Conservation (phyloP, 2,113 vertebrate species). For the Chiloscyllium plagiosum region DNA sequence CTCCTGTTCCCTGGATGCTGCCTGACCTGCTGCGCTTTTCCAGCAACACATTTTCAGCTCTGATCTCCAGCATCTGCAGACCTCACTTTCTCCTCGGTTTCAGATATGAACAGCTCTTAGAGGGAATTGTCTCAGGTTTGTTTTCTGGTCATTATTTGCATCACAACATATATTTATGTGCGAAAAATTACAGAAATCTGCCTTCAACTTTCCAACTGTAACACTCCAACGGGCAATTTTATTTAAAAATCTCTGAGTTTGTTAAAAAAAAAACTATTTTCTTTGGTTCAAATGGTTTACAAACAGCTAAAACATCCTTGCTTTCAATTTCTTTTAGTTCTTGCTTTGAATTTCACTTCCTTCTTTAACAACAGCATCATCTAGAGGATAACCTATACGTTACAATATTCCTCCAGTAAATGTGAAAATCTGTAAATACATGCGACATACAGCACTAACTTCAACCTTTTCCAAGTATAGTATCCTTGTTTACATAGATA, state of each 20-base stretch:
- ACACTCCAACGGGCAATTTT: background rate
- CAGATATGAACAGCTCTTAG: background rate
- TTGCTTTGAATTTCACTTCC: background rate
- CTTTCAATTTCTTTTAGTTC: background rate
- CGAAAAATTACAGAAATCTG: background rate
- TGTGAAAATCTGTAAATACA: background rate
- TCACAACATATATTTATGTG: background rate
- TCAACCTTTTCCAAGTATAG: background rate
- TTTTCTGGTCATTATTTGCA: background rate
- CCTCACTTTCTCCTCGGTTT: too few species aligned
- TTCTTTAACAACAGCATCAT: constrained; percentile 34
- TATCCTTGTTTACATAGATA: background rate
- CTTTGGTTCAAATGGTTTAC: background rate
- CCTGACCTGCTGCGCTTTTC: too few species aligned
- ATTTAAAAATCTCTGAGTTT: background rate
- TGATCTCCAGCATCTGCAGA: too few species aligned
- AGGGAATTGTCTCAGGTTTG: background rate
- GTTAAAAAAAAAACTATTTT: background rate
- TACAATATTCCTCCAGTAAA: background rate
- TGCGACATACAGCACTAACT: background rate
- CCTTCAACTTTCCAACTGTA: background rate
- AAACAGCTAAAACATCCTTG: background rate
- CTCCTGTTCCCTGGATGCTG: too few species aligned
- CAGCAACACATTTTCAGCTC: too few species aligned
- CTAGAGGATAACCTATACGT: constrained; percentile 1